phyloP scores from a whole-genome alignment of 2,797 vertebrate genomes.

The Phalloptychus januarius region DNA sequence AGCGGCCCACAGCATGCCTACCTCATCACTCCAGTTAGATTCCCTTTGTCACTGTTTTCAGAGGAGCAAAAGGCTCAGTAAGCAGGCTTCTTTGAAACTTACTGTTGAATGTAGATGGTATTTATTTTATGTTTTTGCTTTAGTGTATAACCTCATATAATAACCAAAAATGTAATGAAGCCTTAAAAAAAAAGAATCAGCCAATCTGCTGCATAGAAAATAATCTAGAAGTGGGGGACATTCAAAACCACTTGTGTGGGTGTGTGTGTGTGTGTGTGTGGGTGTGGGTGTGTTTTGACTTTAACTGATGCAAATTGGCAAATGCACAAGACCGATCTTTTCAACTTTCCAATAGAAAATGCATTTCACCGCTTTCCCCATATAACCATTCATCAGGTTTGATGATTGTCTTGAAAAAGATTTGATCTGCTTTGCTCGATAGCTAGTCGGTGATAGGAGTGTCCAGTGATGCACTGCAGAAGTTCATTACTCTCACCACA shows the following conservation, averaged over 20 bases:
- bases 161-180: neutral
- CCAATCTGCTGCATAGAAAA: neutral
- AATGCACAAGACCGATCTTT: neutral
- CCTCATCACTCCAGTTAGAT: neutral
- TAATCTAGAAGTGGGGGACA: neutral
- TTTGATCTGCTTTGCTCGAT: slow-evolving; percentile 58
- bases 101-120: neutral
- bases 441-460: slow-evolving; percentile 53
- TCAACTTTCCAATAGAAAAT: neutral
- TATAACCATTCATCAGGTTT: slow-evolving; percentile 25
- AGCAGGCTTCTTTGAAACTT: neutral
- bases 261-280: neutral
- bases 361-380: slow-evolving; percentile 26
- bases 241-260: neutral
- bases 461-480: slow-evolving; percentile 72
- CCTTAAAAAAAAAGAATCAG: neutral
- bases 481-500: slow-evolving; percentile 70
- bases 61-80: neutral
- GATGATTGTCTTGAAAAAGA: slow-evolving; percentile 26
- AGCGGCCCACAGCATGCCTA: neutral
- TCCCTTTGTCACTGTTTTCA: neutral
- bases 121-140: neutral
- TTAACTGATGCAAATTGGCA: neutral
- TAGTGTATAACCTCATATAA: too few species aligned
- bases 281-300: neutral